phyloP scores from a whole-genome alignment of 2,888 invertebrate genomes.

The Ophraella communa region DNA sequence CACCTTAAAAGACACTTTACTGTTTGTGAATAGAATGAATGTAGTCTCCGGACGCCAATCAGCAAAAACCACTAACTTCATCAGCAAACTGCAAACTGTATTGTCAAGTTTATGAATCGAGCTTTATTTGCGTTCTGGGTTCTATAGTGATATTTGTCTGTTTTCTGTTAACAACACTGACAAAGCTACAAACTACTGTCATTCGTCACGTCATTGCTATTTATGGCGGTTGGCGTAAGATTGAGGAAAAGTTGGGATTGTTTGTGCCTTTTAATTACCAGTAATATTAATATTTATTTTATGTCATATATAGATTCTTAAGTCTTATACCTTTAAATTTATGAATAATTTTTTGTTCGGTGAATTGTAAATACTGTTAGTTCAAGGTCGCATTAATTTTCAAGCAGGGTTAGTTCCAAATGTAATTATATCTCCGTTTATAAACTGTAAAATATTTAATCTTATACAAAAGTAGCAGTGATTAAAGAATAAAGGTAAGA shows the following conservation, averaged over 20 bases:
- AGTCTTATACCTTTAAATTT: neutral
- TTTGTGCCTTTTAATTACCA: conserved; percentile 22
- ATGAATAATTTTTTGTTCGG: neutral
- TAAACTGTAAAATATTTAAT: conserved; percentile 4
- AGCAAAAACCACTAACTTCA: too few relatives aligned
- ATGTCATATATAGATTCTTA: neutral
- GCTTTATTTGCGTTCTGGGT: too few relatives aligned
- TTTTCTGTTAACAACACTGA: too few relatives aligned
- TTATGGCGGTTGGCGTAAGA: conserved; percentile 44
- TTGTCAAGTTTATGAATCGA: too few relatives aligned
- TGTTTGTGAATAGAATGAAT: too few relatives aligned
- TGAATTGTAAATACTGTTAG: neutral
- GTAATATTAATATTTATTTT: conserved; percentile 7
- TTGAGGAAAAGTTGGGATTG: conserved; percentile 26
- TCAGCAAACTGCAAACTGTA: too few relatives aligned
- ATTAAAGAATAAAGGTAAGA: neutral
- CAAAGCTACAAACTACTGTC: too few relatives aligned
- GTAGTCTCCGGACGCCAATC: too few relatives aligned
- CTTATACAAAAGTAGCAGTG: neutral
- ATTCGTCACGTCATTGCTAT: conserved; percentile 46
- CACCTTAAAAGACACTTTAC: too few relatives aligned
- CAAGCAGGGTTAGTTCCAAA: conserved; percentile 9
- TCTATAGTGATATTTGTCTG: too few relatives aligned
- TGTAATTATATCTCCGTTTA: conserved; percentile 9
- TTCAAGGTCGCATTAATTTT: conserved; percentile 25